These are phyloP conservation scores for Apotomis betuletana DNA, from an alignment of 2,888 invertebrate species.

Conservation along the genomic window DNA sequence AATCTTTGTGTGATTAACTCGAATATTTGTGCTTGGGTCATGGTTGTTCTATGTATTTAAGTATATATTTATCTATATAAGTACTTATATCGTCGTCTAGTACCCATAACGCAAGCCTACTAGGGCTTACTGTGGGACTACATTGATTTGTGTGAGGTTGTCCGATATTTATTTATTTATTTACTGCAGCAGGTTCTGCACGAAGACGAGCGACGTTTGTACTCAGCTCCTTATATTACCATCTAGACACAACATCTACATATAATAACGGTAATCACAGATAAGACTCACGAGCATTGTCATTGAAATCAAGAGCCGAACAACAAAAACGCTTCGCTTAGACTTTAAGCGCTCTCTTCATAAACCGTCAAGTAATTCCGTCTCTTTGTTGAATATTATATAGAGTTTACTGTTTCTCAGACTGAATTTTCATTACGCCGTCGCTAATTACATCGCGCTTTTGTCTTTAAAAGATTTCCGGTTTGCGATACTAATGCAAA, in stretches of 20 bases:
- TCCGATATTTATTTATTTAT: too few relatives aligned
- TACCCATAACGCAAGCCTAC: too few relatives aligned
- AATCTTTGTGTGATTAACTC: too few relatives aligned
- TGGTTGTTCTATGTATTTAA: too few relatives aligned
- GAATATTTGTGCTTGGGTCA: too few relatives aligned
- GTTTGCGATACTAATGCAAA: conserved; percentile 25
- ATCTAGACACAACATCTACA: background rate
- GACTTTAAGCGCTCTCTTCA: conserved; percentile 60
- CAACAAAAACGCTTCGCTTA: conserved; percentile 54
- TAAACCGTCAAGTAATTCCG: conserved; percentile 58
- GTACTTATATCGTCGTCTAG: too few relatives aligned
- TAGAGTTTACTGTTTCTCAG: conserved; percentile 56
- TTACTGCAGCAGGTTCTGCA: too few relatives aligned
- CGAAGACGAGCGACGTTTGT: background rate
- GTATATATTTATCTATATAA: too few relatives aligned
- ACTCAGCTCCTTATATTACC: background rate
- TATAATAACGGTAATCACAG: conserved; percentile 14
- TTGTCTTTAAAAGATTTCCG: conserved; percentile 28
- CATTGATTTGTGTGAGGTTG: too few relatives aligned
- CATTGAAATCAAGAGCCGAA: conserved; percentile 30
- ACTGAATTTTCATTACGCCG: conserved; percentile 33
- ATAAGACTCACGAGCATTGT: conserved; percentile 20
- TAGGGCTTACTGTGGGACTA: too few relatives aligned
- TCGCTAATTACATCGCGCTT: conserved; percentile 32
- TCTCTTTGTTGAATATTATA: conserved; percentile 59